Base-by-base conservation (phyloP, 2,113 vertebrate species). In the Cephalopholis sonnerati region DNA sequence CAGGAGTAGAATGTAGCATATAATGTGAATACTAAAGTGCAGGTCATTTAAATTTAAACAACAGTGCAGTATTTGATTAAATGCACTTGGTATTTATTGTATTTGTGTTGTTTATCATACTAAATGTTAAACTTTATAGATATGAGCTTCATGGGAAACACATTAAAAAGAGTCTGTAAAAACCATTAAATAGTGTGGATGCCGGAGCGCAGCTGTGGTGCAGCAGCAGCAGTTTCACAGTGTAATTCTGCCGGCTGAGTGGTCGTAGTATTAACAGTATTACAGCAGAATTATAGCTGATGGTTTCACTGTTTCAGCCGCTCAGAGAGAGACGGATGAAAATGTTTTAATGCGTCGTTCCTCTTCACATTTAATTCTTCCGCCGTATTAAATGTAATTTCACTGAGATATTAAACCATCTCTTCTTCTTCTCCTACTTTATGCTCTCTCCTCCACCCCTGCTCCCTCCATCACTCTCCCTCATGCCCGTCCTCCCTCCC, bases 391-490 rank as follows among this genome's bases (percentile, higher is more conserved):
- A 71, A 81, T 64, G 82, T 72, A 61, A 87, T 86, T 87, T 83
- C 50, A 46, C 24, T 67, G 54, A 82, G 81, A 69, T 86, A 89
- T 89, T 82, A 78, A 89, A 86, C 36, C n/a, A 64, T 66, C 87
- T 87, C 74, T 62, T 81, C 74, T 73, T 67, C 72, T 13, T 41
- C 44, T 36, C 32, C 32, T 36, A 36, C 32, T 36, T 36, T 36
- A 16, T 1, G 9, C 29, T 51, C 59, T 58, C 62, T 65, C 32
- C 65, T 67, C 65, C 61, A 36, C 75, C 61, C 25, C 84, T 24
- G 20, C 70, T 24, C 67, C 17, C 80, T 74, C 74, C 73, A 57
- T 64, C 72, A 22, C 73, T 70, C 67, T 71, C 61, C 67, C 63
- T 72, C 59, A 32, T 15, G 55, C 32, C 63, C 7, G 0, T n/a